A percentile compares a stretch with the other conserved stretches of the same genome.
These are phyloP conservation scores for Acrobasis suavella DNA, from an alignment of 2,888 invertebrate genomes.

Conservation along the genomic window DNA sequence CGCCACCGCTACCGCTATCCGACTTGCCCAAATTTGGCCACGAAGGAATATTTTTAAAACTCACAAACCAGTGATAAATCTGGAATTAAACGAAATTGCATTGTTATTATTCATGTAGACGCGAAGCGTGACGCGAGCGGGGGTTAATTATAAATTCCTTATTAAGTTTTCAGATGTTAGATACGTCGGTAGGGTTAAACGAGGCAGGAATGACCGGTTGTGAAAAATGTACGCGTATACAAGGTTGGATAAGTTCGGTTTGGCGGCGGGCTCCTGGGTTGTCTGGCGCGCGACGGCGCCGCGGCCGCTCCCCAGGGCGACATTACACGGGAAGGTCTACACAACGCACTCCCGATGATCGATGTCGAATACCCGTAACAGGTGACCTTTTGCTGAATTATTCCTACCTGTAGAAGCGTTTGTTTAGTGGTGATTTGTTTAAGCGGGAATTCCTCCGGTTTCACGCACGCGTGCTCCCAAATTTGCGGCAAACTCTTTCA, in stretches of 20 bases:
- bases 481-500: conserved; percentile 43
- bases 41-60: conserved; percentile 71
- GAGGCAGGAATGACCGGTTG: conserved; percentile 47
- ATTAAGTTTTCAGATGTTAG: conserved; percentile 66
- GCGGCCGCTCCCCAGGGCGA: conserved; percentile 68
- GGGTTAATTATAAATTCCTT: conserved; percentile 70
- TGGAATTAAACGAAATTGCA: conserved; percentile 72
- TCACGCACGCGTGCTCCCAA: conserved; percentile 45
- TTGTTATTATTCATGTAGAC: conserved; percentile 73
- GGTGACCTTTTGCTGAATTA: conserved; percentile 81
- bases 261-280: conserved; percentile 65
- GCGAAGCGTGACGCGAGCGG: conserved; percentile 55
- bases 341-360: conserved; percentile 79
- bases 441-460: conserved; percentile 65
- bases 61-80: conserved; percentile 71
- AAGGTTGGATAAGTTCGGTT: conserved; percentile 61
- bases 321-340: conserved; percentile 75
- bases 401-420: conserved; percentile 78
- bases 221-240: conserved; percentile 60
- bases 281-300: conserved; percentile 62
- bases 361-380: conserved; percentile 79
- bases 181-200: conserved; percentile 42
- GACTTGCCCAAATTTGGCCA: conserved; percentile 55
- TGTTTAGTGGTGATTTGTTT: conserved; percentile 79
- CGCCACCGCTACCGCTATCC: conserved; percentile 39